Evolutionary conservation across 2,113 vertebrate genomes (phyloP).

Genomic region (Climacteris rufus): DNA sequence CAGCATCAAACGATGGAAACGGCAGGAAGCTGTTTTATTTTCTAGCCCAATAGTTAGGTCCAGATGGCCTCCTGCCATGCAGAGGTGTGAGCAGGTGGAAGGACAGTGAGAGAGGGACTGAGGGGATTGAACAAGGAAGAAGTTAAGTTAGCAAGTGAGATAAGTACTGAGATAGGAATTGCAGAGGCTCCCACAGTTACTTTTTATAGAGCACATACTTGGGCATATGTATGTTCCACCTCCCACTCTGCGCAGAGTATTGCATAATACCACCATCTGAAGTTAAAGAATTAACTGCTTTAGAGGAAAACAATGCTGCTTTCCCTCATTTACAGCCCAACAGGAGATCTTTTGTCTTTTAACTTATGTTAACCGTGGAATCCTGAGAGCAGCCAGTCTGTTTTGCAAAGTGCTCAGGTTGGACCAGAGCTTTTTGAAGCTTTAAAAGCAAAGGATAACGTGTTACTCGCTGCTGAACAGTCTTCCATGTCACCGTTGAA

Average conservation of each 20-base stretch:
- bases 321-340: neutral
- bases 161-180: neutral
- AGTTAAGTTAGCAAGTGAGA: neutral
- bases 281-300: neutral
- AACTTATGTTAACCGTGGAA: neutral
- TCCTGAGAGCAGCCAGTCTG: neutral
- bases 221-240: neutral
- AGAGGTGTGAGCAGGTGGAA: neutral
- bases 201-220: neutral
- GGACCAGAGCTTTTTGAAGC: neutral
- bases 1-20: neutral
- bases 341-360: neutral
- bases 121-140: neutral
- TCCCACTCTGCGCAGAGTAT: neutral
- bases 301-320: neutral
- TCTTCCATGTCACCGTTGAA: neutral
- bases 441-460: neutral
- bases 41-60: neutral
- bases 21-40: neutral
- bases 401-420: neutral
- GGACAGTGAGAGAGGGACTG: neutral
- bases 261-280: constrained; percentile 3
- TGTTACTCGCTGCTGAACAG: neutral
- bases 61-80: neutral
- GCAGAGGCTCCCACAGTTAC: neutral